Percentiles rank a stretch among this genome's conserved stretches.
Evolutionary conservation across 2,888 invertebrate genomes (phyloP).

Genomic region (Diplolepis rosae): DNA sequence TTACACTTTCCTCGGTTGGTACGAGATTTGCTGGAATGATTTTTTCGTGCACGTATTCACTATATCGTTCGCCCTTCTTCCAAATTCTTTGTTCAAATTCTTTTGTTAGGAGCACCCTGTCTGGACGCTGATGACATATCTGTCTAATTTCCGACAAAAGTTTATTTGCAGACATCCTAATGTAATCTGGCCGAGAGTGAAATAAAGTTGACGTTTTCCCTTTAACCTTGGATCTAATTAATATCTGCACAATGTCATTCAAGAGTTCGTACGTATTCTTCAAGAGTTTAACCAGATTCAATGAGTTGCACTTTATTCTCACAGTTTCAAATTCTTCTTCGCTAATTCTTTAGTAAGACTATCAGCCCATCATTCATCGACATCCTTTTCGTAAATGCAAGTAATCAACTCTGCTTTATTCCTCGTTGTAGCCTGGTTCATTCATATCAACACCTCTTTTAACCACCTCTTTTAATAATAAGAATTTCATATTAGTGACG

Average conservation of each 20-base stretch:
- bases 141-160: slow-evolving; percentile 24
- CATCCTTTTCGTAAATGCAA: background rate
- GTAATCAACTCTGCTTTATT: slow-evolving; percentile 28
- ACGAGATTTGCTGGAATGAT: slow-evolving; percentile 39
- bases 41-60: slow-evolving; percentile 39
- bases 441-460: background rate
- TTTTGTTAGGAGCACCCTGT: slow-evolving; percentile 8
- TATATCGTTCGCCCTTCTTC: slow-evolving; percentile 32
- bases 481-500: too few species aligned
- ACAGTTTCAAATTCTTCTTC: background rate
- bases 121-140: slow-evolving; percentile 36
- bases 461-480: too few species aligned
- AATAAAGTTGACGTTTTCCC: slow-evolving; percentile 34
- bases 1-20: slow-evolving; percentile 35
- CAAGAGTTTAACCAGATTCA: slow-evolving; percentile 12
- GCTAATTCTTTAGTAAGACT: background rate
- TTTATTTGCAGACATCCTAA: slow-evolving; percentile 13
- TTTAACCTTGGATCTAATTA: slow-evolving; percentile 27
- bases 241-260: background rate
- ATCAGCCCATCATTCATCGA: background rate
- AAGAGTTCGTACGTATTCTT: slow-evolving; percentile 3
- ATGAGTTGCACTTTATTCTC: background rate
- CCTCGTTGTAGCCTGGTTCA: slow-evolving; percentile 8
- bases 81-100: slow-evolving; percentile 33
- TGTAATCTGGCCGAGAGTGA: slow-evolving; percentile 36